Evolutionary conservation across 2,113 vertebrate species (phyloP).

Genomic region (Dicerorhinus sumatrensis): DNA sequence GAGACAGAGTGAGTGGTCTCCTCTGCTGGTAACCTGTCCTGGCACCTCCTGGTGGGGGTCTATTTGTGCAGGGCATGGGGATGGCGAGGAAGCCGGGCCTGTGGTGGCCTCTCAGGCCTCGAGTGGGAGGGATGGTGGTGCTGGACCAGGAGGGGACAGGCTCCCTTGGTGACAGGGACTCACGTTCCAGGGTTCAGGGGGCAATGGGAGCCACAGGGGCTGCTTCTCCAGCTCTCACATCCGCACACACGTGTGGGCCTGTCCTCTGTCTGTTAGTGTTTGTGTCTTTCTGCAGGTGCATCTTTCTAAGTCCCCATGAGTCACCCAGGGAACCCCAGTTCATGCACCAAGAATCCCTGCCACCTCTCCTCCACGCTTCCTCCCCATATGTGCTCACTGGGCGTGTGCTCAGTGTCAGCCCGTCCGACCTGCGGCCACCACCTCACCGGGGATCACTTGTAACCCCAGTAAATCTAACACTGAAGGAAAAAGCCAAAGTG

Average conservation of each 20-base stretch:
- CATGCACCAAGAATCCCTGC: neutral
- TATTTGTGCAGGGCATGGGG: neutral
- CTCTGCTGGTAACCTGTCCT: neutral
- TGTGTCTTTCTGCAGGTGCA: neutral
- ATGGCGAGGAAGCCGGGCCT: neutral
- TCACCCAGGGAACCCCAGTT: no score
- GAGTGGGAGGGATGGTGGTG: neutral
- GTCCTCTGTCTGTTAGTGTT: neutral
- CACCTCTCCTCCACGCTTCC: neutral
- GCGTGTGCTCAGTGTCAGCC: neutral
- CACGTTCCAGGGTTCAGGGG: no score
- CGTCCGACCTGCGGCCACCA: no score
- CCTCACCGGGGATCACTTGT: neutral
- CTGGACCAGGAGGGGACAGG: accelerated
- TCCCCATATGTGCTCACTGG: neutral
- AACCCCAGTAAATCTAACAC: no score
- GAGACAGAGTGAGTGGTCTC: neutral
- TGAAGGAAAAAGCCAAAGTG: neutral
- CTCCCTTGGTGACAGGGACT: neutral
- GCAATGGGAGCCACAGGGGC: neutral
- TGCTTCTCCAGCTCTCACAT: no score
- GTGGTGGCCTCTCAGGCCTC: neutral
- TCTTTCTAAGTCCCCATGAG: neutral
- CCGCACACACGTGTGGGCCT: neutral
- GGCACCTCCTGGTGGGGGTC: neutral